These are phyloP conservation scores for Pitta sordida DNA, from an alignment of 2,113 vertebrate species.

Conservation along the genomic window DNA sequence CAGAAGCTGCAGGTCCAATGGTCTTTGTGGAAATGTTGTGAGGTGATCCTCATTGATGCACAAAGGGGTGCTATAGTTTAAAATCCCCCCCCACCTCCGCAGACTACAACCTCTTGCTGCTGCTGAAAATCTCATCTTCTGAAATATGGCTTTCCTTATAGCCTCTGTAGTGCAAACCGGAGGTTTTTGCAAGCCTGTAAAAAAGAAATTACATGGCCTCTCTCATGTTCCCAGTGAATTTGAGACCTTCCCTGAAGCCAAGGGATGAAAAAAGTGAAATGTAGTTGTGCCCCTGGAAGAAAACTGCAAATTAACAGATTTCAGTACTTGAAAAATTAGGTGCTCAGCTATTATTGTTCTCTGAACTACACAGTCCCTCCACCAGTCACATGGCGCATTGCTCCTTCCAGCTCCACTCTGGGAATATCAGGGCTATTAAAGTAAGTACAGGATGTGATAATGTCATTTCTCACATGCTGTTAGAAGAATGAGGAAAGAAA, in stretches of 20 bases:
- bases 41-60: neutral
- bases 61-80: neutral
- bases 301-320: neutral
- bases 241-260: neutral
- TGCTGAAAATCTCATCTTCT: neutral
- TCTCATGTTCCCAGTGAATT: neutral
- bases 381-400: neutral
- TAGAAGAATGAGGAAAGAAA: neutral
- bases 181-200: neutral
- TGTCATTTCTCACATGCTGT: neutral
- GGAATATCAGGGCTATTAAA: neutral
- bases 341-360: neutral
- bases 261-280: neutral
- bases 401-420: neutral
- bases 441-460: neutral
- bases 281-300: neutral
- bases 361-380: neutral
- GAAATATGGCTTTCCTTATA: neutral
- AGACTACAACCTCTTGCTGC: neutral
- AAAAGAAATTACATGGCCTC: neutral
- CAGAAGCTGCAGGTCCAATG: neutral
- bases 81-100: accelerated
- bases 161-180: neutral
- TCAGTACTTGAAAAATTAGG: neutral
- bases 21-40: neutral